Percentiles rank a stretch among this genome's conserved stretches.
phyloP scores from a whole-genome alignment of 1,140 invertebrate genomes.

The Drosophila tsacasi region DNA sequence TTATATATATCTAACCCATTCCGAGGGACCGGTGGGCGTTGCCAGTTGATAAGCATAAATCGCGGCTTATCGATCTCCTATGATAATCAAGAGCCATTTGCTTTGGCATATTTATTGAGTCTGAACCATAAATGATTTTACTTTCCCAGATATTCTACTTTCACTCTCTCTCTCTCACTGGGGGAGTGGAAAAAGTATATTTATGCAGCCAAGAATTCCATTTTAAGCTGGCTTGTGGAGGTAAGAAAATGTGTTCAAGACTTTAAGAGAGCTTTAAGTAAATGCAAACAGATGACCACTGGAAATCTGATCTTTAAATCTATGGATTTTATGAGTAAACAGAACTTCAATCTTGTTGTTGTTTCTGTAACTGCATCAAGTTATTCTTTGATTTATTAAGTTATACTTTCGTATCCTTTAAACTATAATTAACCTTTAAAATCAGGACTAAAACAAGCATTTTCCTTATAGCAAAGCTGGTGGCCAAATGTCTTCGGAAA shows the following conservation, averaged over 20 bases:
- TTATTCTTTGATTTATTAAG: too few species aligned
- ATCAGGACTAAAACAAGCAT: not conserved
- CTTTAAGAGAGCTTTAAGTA: not conserved
- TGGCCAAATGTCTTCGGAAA: too few species aligned
- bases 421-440: not conserved
- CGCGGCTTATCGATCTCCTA: constrained; percentile 71
- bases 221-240: constrained; percentile 1
- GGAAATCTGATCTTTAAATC: too few species aligned
- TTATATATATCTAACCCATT: not conserved
- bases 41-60: constrained; percentile 72
- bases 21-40: constrained; percentile 55
- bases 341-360: too few species aligned
- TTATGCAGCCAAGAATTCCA: constrained; percentile 20
- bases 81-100: constrained; percentile 58
- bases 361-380: too few species aligned
- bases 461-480: too few species aligned
- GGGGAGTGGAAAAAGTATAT: not conserved
- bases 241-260: not conserved
- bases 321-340: too few species aligned
- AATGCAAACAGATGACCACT: not conserved
- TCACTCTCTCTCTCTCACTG: constrained; percentile 31
- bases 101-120: constrained; percentile 35
- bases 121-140: constrained; percentile 28
- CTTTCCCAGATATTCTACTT: constrained; percentile 47
- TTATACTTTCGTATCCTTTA: too few species aligned